phyloP scores from a whole-genome alignment of 2,797 vertebrate genomes.

The Ctenochaetus hawaiiensis region DNA sequence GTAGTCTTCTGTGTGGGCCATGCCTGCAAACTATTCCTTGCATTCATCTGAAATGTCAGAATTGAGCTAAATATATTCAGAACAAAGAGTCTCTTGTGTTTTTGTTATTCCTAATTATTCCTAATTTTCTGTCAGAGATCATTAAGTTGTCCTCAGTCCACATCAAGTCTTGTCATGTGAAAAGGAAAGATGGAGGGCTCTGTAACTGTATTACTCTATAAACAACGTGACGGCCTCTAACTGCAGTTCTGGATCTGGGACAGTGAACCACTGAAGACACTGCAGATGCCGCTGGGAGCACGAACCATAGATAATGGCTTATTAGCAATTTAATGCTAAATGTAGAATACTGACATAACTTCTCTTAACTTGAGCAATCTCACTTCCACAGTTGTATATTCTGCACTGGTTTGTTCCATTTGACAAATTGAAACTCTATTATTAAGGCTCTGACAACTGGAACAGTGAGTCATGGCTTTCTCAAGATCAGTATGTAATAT shows the following conservation, averaged over 20 bases:
- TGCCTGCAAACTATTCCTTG: slow-evolving; percentile 41
- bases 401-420: neutral
- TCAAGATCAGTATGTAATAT: neutral
- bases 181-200: neutral
- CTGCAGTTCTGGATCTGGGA: slow-evolving; percentile 58
- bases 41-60: slow-evolving; percentile 51
- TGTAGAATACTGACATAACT: slow-evolving; percentile 34
- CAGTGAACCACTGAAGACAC: slow-evolving; percentile 55
- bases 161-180: neutral
- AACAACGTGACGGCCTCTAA: slow-evolving; percentile 29
- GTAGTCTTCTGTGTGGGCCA: slow-evolving; percentile 59
- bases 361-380: slow-evolving; percentile 9
- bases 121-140: slow-evolving; percentile 16
- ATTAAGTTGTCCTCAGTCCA: neutral
- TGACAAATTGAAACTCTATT: neutral
- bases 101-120: slow-evolving; percentile 6
- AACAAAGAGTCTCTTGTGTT: slow-evolving; percentile 33
- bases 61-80: slow-evolving; percentile 19
- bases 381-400: neutral
- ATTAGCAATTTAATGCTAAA: slow-evolving; percentile 40
- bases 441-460: neutral
- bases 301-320: slow-evolving; percentile 41
- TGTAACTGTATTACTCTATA: slow-evolving; percentile 11
- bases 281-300: slow-evolving; percentile 23
- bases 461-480: slow-evolving; percentile 13